Evolutionary conservation across 2,888 invertebrate species (phyloP), one percentile per base, ranked within the genome.

Genomic region (Ganaspis brasiliensis): DNA sequence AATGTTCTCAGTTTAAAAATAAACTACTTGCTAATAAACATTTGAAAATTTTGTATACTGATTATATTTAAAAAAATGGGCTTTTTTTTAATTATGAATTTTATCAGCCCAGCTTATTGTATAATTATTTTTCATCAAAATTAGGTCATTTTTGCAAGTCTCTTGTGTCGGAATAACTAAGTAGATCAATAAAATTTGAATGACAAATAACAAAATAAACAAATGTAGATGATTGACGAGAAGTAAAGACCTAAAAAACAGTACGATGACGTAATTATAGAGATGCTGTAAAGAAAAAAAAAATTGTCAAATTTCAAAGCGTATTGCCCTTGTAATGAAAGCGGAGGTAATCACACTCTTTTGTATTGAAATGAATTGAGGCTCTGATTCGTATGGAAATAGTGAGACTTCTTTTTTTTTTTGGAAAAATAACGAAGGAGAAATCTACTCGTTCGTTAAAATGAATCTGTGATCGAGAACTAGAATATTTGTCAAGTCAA

Each of bases 361-460:
- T 52, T 52, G 52, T 52, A 52, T 52, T 52, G 52, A 52, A 52
- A 52, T 52, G 52, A 52, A 52, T 52, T 16, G 52, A 52, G 52
- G 16, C 8, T 52, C 52, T 52, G 52, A 52, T 52, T 52, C 52
- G 9, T 16, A 52, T 52, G 52, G 19, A 52, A 52, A 52, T 19
- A 52, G 19, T 1, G 19, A 19, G 8, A 9, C 16, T 31, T 19
- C 9, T 19, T 19, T 10, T 49, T 49, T 49, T 49, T 49, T 49
- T n/a, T 4, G n/a, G 52, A 16, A 52, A 52, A 52, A 52, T 52
- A 52, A 52, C n/a, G 52, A 52, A 52, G 8, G 8, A 52, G 19
- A 52, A 52, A 19, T 52, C 52, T 52, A 52, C 19, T 52, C 52
- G 52, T 52, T 52, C 52, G 19, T 52, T 52, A 52, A 19, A 52